Evolutionary conservation across 2,888 invertebrate species (phyloP), one percentile per base, ranked within the genome.

Genomic region (Aporophyla nigra): DNA sequence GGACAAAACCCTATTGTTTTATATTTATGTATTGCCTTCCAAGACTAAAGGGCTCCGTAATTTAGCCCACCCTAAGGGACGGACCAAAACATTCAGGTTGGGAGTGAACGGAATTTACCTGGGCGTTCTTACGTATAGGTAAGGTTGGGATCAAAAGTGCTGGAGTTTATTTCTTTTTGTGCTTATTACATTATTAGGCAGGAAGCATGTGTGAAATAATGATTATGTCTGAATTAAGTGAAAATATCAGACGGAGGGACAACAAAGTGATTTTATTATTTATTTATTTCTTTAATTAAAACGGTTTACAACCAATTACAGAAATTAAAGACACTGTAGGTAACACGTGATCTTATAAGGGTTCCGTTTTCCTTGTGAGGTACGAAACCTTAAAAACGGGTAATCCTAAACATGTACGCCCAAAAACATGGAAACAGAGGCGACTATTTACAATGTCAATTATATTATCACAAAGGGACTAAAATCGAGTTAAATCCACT

Each of bases 1-100:
- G 91, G 91, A 91, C 89, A 91, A 90, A 87, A 85, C 89, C 87
- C 88, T 90, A 93, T 93, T 93, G 93, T 93, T 94, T 92, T 93
- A 91, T 93, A 93, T 92, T 92, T 93, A 92, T 92, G 92, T 91
- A 89, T 89, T 87, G 87, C 87, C 78, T 88, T 89, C 83, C 82
- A 91, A 93, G 92, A 90, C 90, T 90, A 89, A 92, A 92, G 91
- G 92, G 89, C 84, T 87, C 76, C 87, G 91, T 92, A 91, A 93
- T 93, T 93, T 90, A 92, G 90, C 85, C 89, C 84, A 87, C 89
- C 91, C 90, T 84, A 74, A 86, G 89, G 93, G 89, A 86, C 84
- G 80, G 85, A 73, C 85, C 86, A 86, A 87, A 88, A 88, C 88
- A 88, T 88, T 87, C 80, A 83, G 87, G 86, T 87, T 81, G 87